Percentiles rank a stretch among this genome's conserved stretches.
These are phyloP conservation scores for Trachelus stipa DNA, from an alignment of 2,888 invertebrate species.

Conservation along the genomic window DNA sequence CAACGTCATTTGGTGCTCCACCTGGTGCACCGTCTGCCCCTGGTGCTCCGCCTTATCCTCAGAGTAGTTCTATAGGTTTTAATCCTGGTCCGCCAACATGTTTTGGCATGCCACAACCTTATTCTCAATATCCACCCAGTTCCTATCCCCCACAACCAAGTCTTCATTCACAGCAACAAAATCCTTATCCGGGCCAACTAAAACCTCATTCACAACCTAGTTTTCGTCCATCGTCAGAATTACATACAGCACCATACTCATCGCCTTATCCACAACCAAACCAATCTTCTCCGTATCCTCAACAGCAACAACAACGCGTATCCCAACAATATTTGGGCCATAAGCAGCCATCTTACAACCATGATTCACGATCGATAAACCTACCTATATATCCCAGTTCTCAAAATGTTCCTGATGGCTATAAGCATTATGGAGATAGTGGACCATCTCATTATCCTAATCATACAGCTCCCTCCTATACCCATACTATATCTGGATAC, in stretches of 20 bases:
- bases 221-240: conserved; percentile 59
- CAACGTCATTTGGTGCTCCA: conserved; percentile 59
- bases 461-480: conserved; percentile 38
- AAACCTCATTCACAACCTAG: conserved; percentile 52
- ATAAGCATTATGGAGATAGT: background rate
- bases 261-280: conserved; percentile 45
- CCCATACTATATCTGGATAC: conserved; percentile 5
- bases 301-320: conserved; percentile 16
- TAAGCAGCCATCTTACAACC: conserved; percentile 26
- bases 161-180: conserved; percentile 30
- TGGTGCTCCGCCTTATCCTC: conserved; percentile 45
- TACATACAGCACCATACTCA: conserved; percentile 52
- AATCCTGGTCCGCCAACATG: conserved; percentile 42
- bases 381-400: conserved; percentile 24
- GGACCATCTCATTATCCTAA: conserved; percentile 12
- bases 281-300: conserved; percentile 39
- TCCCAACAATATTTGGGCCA: conserved; percentile 17
- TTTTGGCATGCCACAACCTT: conserved; percentile 60
- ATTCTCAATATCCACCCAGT: conserved; percentile 24
- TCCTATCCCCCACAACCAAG: conserved; percentile 27
- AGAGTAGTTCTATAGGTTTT: conserved; percentile 37
- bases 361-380: conserved; percentile 16
- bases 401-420: conserved; percentile 6
- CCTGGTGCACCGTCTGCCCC: conserved; percentile 60
- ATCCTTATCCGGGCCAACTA: conserved; percentile 30